These are phyloP conservation scores for Corythoichthys haematopterus DNA, from an alignment of 2,113 vertebrate genomes.

Conservation along the genomic window DNA sequence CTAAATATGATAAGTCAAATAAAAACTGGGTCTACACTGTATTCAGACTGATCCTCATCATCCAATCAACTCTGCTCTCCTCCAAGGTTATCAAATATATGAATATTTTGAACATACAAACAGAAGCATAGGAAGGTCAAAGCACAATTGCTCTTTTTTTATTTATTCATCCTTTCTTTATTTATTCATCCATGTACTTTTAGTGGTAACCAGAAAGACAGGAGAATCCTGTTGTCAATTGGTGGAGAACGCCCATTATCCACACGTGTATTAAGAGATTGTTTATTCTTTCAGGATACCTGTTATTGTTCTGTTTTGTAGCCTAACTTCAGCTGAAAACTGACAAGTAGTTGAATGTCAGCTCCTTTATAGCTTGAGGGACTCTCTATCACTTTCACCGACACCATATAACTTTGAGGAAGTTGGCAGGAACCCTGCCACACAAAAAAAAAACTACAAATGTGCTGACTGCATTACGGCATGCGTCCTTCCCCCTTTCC, in stretches of 20 bases:
- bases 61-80: not conserved
- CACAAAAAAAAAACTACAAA: no score
- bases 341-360: no score
- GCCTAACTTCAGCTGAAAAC: constrained; percentile 20
- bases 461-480: no score
- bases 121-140: not conserved
- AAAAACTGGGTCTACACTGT: not conserved
- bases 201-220: constrained; percentile 51
- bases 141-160: constrained; percentile 26
- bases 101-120: not conserved
- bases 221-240: constrained; percentile 35
- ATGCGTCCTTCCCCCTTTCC: no score
- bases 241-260: constrained; percentile 36
- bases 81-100: not conserved
- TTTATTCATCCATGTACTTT: constrained; percentile 39
- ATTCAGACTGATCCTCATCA: not conserved
- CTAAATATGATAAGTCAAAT: not conserved
- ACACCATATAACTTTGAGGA: no score
- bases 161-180: constrained; percentile 28
- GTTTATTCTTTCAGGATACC: constrained; percentile 49
- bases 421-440: no score
- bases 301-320: constrained; percentile 18
- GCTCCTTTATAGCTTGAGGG: no score
- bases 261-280: constrained; percentile 24
- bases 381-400: no score